These are phyloP conservation scores for Todiramphus saurophagus DNA, from an alignment of 2,113 vertebrate species.

Conservation along the genomic window DNA sequence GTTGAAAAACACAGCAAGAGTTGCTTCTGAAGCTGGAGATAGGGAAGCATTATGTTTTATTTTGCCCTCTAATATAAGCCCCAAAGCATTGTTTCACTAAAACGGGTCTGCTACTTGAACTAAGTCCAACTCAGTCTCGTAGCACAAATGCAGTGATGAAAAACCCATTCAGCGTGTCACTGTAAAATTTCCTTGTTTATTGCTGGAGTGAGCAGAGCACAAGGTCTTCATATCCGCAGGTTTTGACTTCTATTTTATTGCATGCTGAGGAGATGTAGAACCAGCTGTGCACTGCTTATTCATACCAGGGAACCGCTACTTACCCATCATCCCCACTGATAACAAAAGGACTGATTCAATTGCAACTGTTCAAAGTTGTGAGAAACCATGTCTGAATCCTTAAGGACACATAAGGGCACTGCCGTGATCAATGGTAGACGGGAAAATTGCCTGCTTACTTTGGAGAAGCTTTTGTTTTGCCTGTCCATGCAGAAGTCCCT, in stretches of 20 bases:
- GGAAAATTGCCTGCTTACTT: neutral
- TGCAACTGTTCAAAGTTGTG: neutral
- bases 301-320: neutral
- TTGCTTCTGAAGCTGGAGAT: conserved; percentile 56
- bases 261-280: neutral
- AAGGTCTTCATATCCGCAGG: neutral
- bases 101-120: conserved; percentile 54
- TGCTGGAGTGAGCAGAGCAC: neutral
- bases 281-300: neutral
- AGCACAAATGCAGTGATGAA: conserved; percentile 37
- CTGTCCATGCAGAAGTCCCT: neutral
- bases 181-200: conserved; percentile 44
- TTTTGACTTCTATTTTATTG: conserved; percentile 14
- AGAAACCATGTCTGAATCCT: neutral
- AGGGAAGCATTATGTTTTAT: conserved; percentile 62
- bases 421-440: neutral
- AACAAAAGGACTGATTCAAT: neutral
- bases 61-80: conserved; percentile 60
- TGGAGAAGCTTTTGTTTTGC: conserved; percentile 1
- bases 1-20: conserved; percentile 56
- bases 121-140: conserved; percentile 56
- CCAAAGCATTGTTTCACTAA: conserved; percentile 60
- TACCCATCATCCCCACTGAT: neutral
- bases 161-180: neutral
- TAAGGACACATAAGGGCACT: neutral